Percentiles rank a stretch among this genome's conserved stretches.
phyloP scores from a whole-genome alignment of 2,888 invertebrate genomes.

The Hemithea aestivaria region DNA sequence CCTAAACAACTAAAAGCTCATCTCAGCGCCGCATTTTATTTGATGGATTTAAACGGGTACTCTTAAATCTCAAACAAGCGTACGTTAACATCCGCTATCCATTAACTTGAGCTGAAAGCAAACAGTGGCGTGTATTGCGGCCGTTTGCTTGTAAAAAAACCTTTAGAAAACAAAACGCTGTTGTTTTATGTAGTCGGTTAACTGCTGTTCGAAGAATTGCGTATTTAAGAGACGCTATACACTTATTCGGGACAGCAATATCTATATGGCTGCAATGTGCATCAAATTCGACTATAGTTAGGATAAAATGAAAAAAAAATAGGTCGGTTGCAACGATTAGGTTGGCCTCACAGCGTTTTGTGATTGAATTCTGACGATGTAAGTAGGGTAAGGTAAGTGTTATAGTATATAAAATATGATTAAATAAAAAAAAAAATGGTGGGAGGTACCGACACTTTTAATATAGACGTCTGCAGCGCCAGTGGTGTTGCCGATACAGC shows the following conservation, averaged over 20 bases:
- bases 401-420: too few relatives aligned
- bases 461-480: too few relatives aligned
- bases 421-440: too few relatives aligned
- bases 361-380: too few relatives aligned
- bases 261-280: neutral
- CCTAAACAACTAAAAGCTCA: neutral
- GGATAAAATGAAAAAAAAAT: too few relatives aligned
- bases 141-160: constrained; percentile 33
- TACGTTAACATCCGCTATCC: constrained; percentile 43
- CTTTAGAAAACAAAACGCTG: constrained; percentile 25
- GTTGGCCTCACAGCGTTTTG: too few relatives aligned
- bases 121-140: constrained; percentile 35
- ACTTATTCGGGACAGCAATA: neutral
- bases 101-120: constrained; percentile 44
- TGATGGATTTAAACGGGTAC: constrained; percentile 11
- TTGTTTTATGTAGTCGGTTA: constrained; percentile 26
- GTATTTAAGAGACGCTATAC: neutral
- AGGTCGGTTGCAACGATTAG: too few relatives aligned
- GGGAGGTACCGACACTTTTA: too few relatives aligned
- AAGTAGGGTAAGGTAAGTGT: too few relatives aligned
- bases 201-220: constrained; percentile 27
- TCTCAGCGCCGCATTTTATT: neutral
- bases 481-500: too few relatives aligned
- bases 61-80: constrained; percentile 19
- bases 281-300: too few relatives aligned